These are phyloP conservation scores for Aphidoletes aphidimyza DNA, from an alignment of 2,888 invertebrate genomes.

Conservation along the genomic window DNA sequence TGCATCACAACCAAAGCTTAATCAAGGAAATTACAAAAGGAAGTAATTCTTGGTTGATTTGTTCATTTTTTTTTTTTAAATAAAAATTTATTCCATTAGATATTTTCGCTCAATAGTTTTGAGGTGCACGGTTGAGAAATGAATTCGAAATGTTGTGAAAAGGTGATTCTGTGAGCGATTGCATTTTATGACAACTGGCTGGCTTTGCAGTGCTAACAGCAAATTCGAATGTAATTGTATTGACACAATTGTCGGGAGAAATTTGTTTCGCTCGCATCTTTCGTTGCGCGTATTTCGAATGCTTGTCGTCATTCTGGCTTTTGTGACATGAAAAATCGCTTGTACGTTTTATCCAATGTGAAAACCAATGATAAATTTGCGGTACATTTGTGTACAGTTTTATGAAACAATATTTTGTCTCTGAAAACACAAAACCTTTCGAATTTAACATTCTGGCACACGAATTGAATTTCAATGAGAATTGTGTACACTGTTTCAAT, in stretches of 20 bases:
- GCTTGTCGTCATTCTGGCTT: constrained; percentile 2
- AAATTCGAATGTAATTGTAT: background rate
- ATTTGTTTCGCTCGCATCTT: background rate
- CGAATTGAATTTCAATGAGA: constrained; percentile 16
- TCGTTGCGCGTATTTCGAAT: background rate
- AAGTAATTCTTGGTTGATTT: background rate
- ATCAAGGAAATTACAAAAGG: background rate
- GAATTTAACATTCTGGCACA: too few relatives aligned
- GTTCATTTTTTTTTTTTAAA: too few relatives aligned
- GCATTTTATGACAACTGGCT: background rate
- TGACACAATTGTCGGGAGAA: background rate
- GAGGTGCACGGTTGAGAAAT: too few relatives aligned
- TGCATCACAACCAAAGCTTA: background rate
- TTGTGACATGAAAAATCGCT: background rate
- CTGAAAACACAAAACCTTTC: too few relatives aligned
- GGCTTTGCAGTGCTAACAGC: background rate
- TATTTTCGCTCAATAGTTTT: background rate
- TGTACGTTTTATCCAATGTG: background rate
- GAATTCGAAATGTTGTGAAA: too few relatives aligned
- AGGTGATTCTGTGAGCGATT: too few relatives aligned
- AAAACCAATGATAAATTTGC: constrained; percentile 29
- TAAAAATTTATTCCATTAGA: constrained; percentile 30
- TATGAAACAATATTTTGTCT: constrained; percentile 35
- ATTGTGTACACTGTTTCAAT: background rate
- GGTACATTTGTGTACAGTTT: constrained; percentile 24